Base-by-base conservation (phyloP, 2,888 invertebrate genomes). In the Isotomurus palustris region DNA sequence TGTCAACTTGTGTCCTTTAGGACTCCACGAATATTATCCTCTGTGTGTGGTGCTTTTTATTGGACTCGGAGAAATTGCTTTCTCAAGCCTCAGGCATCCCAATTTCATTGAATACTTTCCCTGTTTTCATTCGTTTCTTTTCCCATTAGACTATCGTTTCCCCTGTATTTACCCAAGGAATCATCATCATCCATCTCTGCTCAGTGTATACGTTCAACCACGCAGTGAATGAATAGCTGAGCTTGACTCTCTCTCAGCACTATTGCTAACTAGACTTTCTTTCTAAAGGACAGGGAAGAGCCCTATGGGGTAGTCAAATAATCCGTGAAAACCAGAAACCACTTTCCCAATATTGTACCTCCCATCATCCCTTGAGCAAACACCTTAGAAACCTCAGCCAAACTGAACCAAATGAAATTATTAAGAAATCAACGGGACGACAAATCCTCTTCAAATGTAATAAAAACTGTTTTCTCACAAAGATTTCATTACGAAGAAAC, bases 161-260 rank as follows among this genome's bases (percentile, higher is more conserved):
- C 35, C n/a, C 45, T 51, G 50, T 67, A 64, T 67, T 67, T 67
- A 60, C 67, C 51, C 49, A 61, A 62, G 61, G 64, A 67, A 67
- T 67, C 67, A 67, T 57, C 44, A 57, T 47, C 35, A 32, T 32
- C 43, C 21, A 35, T 49, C 17, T 49, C 35, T 49, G 48, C 35
- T 32, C 35, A 4, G 19, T 8, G 38, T n/a, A 5, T 19, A n/a
- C n/a, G n/a, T n/a, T 38, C 38, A 38, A 8, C 6, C 43, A 49
- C 35, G 21, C 8, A 21, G 17, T 19, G 43, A 25, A 17, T 25
- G 21, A 12, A n/a, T 5, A 6, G 5, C 12, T 25, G 43, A 17
- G 17, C 24, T 43, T 5, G 6, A 8, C 19, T 24, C 12, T 8
- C 32, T 17, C n/a, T 27, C n/a, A n/a, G n/a, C n/a, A n/a, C n/a